phyloP scores from a whole-genome alignment of 1,140 invertebrate genomes.

The Globodera rostochiensis region DNA sequence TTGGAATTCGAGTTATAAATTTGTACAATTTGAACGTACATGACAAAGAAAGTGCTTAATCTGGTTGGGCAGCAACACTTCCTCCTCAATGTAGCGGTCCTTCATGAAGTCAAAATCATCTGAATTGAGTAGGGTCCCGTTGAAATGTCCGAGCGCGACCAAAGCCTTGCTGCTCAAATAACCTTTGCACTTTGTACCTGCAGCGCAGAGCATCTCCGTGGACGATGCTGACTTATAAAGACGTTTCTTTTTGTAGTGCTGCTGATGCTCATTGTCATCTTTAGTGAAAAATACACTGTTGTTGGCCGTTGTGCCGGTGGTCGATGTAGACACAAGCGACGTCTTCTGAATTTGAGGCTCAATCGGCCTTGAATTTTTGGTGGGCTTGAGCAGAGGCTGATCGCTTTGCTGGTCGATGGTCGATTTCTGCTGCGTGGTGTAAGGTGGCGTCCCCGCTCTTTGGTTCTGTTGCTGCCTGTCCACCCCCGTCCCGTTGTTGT shows the following conservation, averaged over 20 bases:
- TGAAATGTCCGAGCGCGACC: conserved; percentile 36
- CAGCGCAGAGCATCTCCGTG: conserved; percentile 22
- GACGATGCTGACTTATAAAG: conserved; percentile 27
- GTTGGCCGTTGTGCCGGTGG: neutral
- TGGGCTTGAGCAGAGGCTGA: neutral
- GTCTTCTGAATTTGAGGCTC: conserved; percentile 9
- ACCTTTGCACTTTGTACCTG: conserved; percentile 33
- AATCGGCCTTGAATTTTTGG: conserved; percentile 11
- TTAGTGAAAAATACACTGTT: neutral
- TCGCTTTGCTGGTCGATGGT: neutral
- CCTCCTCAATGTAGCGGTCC: conserved; percentile 29
- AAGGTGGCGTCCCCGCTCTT: conserved; percentile 26
- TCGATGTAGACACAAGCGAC: neutral
- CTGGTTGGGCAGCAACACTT: conserved; percentile 29
- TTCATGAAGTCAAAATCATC: conserved; percentile 39
- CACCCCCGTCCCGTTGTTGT: conserved; percentile 5
- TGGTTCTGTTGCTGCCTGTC: conserved; percentile 23
- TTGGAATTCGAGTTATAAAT: neutral
- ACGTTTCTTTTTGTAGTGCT: conserved; percentile 19
- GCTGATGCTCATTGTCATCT: neutral
- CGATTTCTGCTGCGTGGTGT: conserved; percentile 15
- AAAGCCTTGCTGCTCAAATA: conserved; percentile 26
- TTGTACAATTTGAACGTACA: conserved; percentile 6
- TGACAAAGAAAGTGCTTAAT: conserved; percentile 35
- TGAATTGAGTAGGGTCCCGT: conserved; percentile 32